Conservation (phyloP, 2,113 vertebrate species). For the Dicerorhinus sumatrensis region DNA sequence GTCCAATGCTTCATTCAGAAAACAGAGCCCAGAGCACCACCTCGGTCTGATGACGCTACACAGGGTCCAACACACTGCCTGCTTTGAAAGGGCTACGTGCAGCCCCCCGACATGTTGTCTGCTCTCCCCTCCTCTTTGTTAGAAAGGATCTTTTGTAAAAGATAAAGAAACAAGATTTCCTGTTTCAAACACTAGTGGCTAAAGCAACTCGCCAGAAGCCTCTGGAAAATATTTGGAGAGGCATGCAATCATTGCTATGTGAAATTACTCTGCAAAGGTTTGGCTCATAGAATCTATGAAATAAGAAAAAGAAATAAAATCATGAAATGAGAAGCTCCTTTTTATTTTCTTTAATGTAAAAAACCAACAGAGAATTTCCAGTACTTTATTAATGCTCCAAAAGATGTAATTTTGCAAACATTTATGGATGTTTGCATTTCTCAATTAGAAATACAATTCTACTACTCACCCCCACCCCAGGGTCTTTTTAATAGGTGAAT, state of each 20-base stretch:
- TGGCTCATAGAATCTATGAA: rapidly evolving
- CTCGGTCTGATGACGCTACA: rapidly evolving
- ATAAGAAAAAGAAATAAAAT: neutral
- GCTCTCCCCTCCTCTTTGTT: neutral
- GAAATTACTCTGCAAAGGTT: neutral
- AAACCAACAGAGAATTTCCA: neutral
- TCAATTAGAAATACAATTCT: neutral
- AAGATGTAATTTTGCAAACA: neutral
- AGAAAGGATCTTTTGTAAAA: conserved; percentile 43
- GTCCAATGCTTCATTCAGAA: neutral
- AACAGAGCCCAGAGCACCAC: neutral
- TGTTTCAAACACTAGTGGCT: neutral
- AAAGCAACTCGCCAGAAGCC: neutral
- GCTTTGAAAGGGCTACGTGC: neutral
- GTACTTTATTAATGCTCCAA: neutral
- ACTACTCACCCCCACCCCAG: rapidly evolving
- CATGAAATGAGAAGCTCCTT: rapidly evolving
- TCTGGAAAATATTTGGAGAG: neutral
- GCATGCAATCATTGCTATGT: rapidly evolving
- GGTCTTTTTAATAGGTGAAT: neutral
- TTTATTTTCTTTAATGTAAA: neutral
- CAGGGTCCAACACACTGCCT: neutral
- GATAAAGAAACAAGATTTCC: neutral
- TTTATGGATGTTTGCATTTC: too few relatives aligned
- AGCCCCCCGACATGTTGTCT: neutral